Evolutionary conservation across 1,140 invertebrate species (phyloP).

Genomic region (Orchesella cincta): DNA sequence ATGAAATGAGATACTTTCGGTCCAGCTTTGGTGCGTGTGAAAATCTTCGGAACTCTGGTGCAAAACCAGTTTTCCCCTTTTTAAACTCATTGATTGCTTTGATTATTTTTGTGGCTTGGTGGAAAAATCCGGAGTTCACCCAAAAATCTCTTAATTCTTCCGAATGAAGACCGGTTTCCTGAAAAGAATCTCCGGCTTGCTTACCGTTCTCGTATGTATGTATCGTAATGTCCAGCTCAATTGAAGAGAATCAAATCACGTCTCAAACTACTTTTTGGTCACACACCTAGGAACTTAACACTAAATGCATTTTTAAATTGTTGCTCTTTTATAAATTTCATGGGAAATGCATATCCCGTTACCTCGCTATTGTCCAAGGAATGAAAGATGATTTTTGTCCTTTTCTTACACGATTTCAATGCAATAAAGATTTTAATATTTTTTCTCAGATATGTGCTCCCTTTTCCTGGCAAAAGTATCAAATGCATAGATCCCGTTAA

Average conservation of each 20-base stretch:
- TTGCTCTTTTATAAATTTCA: background rate
- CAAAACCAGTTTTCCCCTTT: constrained; percentile 32
- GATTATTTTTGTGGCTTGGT: background rate
- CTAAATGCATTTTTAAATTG: background rate
- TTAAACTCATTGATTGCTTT: background rate
- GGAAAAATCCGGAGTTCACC: background rate
- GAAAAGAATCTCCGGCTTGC: background rate
- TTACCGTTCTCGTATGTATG: background rate
- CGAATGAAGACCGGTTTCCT: background rate
- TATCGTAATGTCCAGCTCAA: background rate
- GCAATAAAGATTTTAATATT: background rate
- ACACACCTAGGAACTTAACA: background rate
- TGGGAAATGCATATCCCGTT: background rate
- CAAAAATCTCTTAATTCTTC: background rate
- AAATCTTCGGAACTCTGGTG: constrained; percentile 28
- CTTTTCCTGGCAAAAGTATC: background rate
- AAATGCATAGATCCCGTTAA: background rate
- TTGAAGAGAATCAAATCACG: background rate
- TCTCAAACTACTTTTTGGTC: constrained; percentile 21
- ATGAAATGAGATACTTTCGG: constrained; percentile 37
- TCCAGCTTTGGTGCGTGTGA: constrained; percentile 36
- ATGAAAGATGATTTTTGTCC: background rate
- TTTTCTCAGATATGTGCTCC: background rate
- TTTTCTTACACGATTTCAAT: background rate
- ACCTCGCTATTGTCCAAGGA: background rate